Conservation (phyloP, 2,113 vertebrate genomes). For the Edolisoma coerulescens region DNA sequence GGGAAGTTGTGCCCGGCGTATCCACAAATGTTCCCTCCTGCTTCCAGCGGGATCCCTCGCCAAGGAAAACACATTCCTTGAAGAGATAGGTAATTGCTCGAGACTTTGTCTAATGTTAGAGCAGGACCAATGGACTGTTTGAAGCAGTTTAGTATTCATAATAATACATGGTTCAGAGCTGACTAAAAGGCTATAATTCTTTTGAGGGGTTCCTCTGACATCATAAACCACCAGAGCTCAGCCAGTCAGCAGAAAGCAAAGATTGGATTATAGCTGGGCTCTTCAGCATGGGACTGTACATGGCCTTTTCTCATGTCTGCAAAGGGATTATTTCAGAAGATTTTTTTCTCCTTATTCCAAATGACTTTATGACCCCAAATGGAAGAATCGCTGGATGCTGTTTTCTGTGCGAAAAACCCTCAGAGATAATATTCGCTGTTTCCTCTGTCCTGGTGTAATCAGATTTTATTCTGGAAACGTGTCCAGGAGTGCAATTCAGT, state of each 20-base stretch:
- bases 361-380: not conserved
- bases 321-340: not conserved
- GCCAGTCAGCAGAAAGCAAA: conserved; percentile 69
- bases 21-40: not conserved
- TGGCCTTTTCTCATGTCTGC: conserved; percentile 32
- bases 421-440: not conserved
- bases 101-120: conserved; percentile 62
- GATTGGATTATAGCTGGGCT: conserved; percentile 56
- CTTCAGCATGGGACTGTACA: conserved; percentile 11
- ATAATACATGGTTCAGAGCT: conserved; percentile 68
- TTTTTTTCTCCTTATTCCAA: not conserved
- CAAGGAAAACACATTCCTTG: conserved; percentile 67
- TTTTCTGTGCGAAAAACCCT: not conserved
- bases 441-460: not conserved
- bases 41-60: not conserved
- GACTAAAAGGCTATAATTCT: conserved; percentile 77
- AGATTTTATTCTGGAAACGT: not conserved
- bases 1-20: not conserved
- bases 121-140: conserved; percentile 49
- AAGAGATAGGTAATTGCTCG: conserved; percentile 65
- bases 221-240: conserved; percentile 69
- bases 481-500: not conserved
- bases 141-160: conserved; percentile 62
- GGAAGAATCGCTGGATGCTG: not conserved
- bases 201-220: conserved; percentile 75